Evolutionary conservation across 1,140 invertebrate species (phyloP), one percentile per base, ranked within the genome.

Genomic region (Eupeodes corollae): DNA sequence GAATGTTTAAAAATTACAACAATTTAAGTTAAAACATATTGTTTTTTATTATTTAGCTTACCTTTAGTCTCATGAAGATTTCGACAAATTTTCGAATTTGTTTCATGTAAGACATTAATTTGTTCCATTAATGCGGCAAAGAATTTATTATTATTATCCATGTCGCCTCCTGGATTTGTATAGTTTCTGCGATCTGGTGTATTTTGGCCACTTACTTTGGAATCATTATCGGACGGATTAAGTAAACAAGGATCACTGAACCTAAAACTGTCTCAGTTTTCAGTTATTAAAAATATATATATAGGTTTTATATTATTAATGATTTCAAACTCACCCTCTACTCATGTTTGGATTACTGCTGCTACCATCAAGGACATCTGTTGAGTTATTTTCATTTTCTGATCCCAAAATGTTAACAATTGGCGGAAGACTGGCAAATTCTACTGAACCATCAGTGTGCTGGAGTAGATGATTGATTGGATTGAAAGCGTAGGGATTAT

Each of bases 31-130:
- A 33, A 45, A 6, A 14, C 13, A 46, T 6, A 26, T 8, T 26
- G 21, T 5, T 26, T 5, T 26, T 8, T 5, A 26, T 26, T 5
- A 26, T 8, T 5, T 26, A 3, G 54, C 61, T 51, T 46, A 68
- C 66, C 63, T 62, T 67, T 68, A 21, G 61, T 65, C 44, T 68
- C 65, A 46, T 68, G 65, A 46, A 68, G 48, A 55, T 66, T 66
- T 19, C 63, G 57, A 51, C 63, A 68, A 44, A 68, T 67, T 55
- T 67, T 68, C n/a, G 65, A 62, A 45, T 68, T 68, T 13, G 66
- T 68, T 45, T 68, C 66, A 14, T 68, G 66, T 47, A 68, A 38
- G 31, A 68, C 47, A 42, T 66, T 64, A 33, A 68, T 68, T 50
- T 68, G 65, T 41, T 68, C 61, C 59, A 68, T 64, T 19, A 68